These are phyloP conservation scores for Eublepharis macularius DNA, from an alignment of 2,113 vertebrate genomes.

Conservation along the genomic window DNA sequence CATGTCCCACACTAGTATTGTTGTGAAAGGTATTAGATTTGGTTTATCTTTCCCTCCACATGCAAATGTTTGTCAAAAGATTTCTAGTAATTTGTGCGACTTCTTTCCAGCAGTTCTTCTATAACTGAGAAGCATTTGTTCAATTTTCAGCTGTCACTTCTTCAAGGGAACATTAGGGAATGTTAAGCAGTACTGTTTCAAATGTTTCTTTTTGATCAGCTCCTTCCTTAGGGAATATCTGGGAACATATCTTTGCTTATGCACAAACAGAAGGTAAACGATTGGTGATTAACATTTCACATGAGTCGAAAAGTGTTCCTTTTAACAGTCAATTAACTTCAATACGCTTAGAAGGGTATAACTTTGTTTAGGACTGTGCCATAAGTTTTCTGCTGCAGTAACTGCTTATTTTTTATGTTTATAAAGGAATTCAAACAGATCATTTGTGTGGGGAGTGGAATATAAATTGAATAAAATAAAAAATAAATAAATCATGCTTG, in stretches of 20 bases:
- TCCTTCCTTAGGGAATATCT: not conserved
- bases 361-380: too few relatives aligned
- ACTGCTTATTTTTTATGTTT: not conserved
- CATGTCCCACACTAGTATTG: conserved; percentile 31
- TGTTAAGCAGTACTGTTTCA: conserved; percentile 7
- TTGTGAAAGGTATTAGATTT: conserved; percentile 28
- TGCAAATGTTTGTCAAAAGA: conserved; percentile 41
- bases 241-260: not conserved
- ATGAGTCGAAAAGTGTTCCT: not conserved
- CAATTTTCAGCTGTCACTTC: not conserved
- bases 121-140: conserved; percentile 21
- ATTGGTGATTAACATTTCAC: not conserved
- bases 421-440: not conserved
- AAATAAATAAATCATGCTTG: too few relatives aligned
- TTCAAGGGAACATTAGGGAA: conserved; percentile 11
- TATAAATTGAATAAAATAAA: too few relatives aligned
- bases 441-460: too few relatives aligned
- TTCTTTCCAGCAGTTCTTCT: conserved; percentile 19
- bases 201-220: not conserved
- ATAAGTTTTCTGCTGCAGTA: not conserved
- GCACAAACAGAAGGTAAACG: not conserved
- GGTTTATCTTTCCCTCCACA: conserved; percentile 33
- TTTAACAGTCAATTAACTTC: not conserved
- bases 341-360: too few relatives aligned
- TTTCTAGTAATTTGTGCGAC: conserved; percentile 6